Base-by-base conservation (phyloP, 2,113 vertebrate species). In the Nothobranchius furzeri region DNA sequence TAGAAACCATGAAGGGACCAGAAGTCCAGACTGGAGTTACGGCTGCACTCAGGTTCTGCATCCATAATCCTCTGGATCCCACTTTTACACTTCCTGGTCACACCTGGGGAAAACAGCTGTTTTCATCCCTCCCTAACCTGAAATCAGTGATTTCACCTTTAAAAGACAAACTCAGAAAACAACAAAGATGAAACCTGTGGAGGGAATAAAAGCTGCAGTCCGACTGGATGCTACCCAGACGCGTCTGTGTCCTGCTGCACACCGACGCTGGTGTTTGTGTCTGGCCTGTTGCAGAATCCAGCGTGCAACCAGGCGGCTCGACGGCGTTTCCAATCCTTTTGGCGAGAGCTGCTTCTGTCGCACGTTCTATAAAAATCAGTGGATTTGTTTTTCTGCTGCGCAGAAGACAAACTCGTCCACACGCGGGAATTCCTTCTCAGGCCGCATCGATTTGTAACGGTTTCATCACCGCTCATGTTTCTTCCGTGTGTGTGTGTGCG, bases 221-320 rank as follows among this genome's bases (percentile, higher is more conserved):
- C 2, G 14, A 2, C 25, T 36, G 14, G 46, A 36, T 37, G 46
- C 36, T 10, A 35, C 24, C 30, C 17, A 35, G 36, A 36, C 48
- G 36, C 30, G 36, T n/a, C 13, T 1, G 37, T 62, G 30, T 20
- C 47, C 60, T 9, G 12, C 47, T 50, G 60, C 60, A 50, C 35
- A 49, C 14, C 8, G 8, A 50, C 50, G 50, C 50, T 20, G 60
- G 40, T 62, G 50, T 50, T 62, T 40, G 47, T 20, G 9, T 17
- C 12, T 4, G 4, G 47, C 10, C 36, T 37, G 47, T 49, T 50
- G 47, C n/a, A 37, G 3, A 36, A 61, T n/a, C 47, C 6, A 62
- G 30, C 60, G n/a, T 62, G 60, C 50, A 62, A 62, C 30, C 60
- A 40, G 25, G n/a, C n/a, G 12, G 46, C 46, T 36, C 9, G 46